Evolutionary conservation across 1,140 invertebrate species (phyloP).

Genomic region (Trachymyrmex septentrionalis): DNA sequence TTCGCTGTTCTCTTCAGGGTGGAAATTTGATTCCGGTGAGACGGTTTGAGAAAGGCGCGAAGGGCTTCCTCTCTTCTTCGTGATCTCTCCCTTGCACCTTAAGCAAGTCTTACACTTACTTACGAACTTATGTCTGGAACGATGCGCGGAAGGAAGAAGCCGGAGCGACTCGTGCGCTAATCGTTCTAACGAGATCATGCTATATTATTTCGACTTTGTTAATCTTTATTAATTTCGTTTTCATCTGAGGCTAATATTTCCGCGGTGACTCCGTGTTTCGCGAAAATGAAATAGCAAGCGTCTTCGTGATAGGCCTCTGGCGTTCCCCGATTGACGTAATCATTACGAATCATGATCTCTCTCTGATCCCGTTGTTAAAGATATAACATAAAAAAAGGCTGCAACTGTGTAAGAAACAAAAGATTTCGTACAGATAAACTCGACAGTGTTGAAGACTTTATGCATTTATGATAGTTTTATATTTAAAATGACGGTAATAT

Average conservation of each 20-base stretch:
- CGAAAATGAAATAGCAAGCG: slow-evolving; percentile 32
- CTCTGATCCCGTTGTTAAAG: not conserved
- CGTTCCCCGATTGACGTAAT: not conserved
- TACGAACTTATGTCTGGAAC: slow-evolving; percentile 79
- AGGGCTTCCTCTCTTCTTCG: slow-evolving; percentile 79
- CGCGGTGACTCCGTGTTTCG: slow-evolving; percentile 43
- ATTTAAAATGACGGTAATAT: not conserved
- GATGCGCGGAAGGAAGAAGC: slow-evolving; percentile 81
- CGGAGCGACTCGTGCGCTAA: slow-evolving; percentile 83
- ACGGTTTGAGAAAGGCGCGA: slow-evolving; percentile 80
- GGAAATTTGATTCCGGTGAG: slow-evolving; percentile 84
- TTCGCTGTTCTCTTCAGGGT: slow-evolving; percentile 34
- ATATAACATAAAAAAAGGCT: not conserved
- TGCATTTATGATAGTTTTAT: not conserved
- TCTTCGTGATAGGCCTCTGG: not conserved
- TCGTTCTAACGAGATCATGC: slow-evolving; percentile 86
- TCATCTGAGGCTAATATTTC: slow-evolving; percentile 70
- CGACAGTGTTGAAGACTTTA: not conserved
- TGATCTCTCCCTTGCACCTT: slow-evolving; percentile 71
- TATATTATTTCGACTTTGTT: slow-evolving; percentile 85
- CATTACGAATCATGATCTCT: slow-evolving; percentile 11
- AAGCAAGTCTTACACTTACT: slow-evolving; percentile 83
- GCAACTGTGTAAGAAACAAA: not conserved
- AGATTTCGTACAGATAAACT: not conserved
- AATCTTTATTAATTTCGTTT: slow-evolving; percentile 86